phyloP scores from a whole-genome alignment of 2,797 vertebrate species.

The Leucoraja ocellata region DNA sequence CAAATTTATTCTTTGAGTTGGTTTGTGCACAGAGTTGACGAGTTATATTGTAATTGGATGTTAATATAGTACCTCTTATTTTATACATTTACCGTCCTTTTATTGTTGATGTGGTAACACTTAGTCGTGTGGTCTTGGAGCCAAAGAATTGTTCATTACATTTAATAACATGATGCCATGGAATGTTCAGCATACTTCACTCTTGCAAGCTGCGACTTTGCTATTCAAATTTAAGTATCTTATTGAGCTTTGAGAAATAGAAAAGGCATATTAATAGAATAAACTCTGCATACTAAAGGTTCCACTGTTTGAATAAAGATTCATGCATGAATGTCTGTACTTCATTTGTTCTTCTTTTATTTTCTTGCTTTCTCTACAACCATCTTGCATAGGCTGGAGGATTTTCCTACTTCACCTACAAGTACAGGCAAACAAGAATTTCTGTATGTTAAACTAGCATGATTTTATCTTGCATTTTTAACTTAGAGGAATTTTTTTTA shows the following conservation, averaged over 20 bases:
- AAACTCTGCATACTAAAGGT: slow-evolving; percentile 45
- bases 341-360: slow-evolving; percentile 68
- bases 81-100: slow-evolving; percentile 21
- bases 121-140: not conserved
- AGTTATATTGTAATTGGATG: not conserved
- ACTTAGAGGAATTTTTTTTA: not conserved
- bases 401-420: slow-evolving; percentile 99
- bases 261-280: not conserved
- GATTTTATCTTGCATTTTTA: slow-evolving; percentile 34
- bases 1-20: not conserved
- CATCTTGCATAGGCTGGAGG: slow-evolving; percentile 89
- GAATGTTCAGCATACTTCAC: not conserved
- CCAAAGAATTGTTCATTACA: not conserved
- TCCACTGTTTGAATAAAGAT: slow-evolving; percentile 50
- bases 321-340: slow-evolving; percentile 56
- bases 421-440: slow-evolving; percentile 99
- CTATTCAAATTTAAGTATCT: not conserved
- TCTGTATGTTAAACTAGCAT: slow-evolving; percentile 76
- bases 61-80: not conserved
- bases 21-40: slow-evolving; percentile 12
- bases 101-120: slow-evolving; percentile 31
- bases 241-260: not conserved
- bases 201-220: no score
- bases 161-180: not conserved
- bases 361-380: slow-evolving; percentile 63